Evolutionary conservation across 2,113 vertebrate genomes (phyloP).

Genomic region (Neoarius graeffei): DNA sequence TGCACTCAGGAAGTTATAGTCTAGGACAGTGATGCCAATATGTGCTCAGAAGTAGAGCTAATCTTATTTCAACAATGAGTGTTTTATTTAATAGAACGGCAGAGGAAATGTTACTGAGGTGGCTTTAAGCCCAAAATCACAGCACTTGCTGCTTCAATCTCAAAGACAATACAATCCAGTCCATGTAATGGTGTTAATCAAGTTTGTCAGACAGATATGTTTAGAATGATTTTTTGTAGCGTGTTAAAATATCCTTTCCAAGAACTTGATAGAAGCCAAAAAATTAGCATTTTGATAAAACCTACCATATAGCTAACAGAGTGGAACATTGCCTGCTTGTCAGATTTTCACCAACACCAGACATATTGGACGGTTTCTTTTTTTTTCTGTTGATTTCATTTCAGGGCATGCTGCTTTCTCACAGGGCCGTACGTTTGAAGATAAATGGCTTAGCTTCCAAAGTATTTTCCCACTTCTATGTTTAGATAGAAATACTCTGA

Average conservation of each 20-base stretch:
- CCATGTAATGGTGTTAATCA: not conserved
- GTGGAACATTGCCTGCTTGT: not conserved
- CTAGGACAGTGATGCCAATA: not conserved
- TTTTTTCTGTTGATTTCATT: slow-evolving; percentile 28
- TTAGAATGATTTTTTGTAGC: not conserved
- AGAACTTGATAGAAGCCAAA: not conserved
- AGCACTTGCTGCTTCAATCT: not conserved
- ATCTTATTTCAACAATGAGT: not conserved
- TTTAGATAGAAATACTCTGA: slow-evolving; percentile 6
- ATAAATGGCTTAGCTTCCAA: slow-evolving; percentile 28
- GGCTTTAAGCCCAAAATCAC: not conserved
- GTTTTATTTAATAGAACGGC: slow-evolving; percentile 13
- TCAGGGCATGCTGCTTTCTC: slow-evolving; percentile 8
- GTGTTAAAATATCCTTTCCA: not conserved
- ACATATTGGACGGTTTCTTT: not conserved
- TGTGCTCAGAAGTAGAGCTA: not conserved
- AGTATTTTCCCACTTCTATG: slow-evolving; percentile 16
- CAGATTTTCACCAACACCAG: not conserved
- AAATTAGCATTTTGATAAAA: not conserved
- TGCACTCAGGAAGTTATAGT: not conserved
- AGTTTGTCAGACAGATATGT: not conserved
- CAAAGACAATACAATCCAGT: not conserved
- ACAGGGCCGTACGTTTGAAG: slow-evolving; percentile 13
- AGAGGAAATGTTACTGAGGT: not conserved
- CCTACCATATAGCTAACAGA: not conserved